These are phyloP conservation scores for Probosciger aterrimus DNA, from an alignment of 2,113 vertebrate genomes.

Conservation along the genomic window DNA sequence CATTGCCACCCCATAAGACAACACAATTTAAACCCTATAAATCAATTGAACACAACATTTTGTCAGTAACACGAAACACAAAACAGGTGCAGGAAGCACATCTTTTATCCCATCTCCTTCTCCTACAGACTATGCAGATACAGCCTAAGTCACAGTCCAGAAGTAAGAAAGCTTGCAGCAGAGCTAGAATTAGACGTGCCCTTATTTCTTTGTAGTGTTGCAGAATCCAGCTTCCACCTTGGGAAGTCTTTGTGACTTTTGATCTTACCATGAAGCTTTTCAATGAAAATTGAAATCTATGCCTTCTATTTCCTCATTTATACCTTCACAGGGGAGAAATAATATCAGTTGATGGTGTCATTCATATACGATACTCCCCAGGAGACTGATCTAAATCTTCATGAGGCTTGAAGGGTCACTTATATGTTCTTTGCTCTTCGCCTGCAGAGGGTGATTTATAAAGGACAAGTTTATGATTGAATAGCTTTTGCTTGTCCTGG, in stretches of 20 bases:
- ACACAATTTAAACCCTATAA: background rate
- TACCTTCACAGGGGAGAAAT: background rate
- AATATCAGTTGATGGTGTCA: background rate
- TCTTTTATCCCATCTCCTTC: background rate
- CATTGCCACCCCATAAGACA: background rate
- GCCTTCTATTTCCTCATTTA: background rate
- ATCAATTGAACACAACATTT: background rate
- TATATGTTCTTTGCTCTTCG: background rate
- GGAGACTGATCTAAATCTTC: background rate
- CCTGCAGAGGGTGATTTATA: background rate
- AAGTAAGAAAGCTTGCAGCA: background rate
- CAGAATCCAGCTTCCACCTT: background rate
- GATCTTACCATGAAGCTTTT: background rate
- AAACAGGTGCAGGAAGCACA: background rate
- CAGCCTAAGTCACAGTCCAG: background rate
- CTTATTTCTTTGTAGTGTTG: background rate
- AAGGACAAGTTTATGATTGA: background rate
- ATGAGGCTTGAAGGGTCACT: constrained; percentile 1
- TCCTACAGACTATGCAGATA: background rate
- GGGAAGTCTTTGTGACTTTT: background rate
- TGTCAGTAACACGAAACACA: background rate
- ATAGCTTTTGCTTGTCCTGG: background rate
- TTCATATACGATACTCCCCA: background rate
- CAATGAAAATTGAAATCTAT: background rate
- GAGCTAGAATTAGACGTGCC: background rate